Base-by-base conservation (phyloP, 2,113 vertebrate genomes). In the Gracilinanus agilis region DNA sequence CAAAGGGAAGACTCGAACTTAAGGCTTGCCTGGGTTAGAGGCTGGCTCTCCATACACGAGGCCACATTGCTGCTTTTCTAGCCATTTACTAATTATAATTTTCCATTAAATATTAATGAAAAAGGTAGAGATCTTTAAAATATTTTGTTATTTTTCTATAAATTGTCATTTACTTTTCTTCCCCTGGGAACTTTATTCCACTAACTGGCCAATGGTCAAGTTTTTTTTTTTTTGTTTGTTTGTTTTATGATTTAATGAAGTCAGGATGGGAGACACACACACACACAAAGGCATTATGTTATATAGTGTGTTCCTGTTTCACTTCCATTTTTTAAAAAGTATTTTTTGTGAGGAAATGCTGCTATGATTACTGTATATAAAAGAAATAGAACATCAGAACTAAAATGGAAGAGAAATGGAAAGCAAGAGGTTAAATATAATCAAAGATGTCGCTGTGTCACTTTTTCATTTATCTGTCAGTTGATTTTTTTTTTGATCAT, bases 301-400 rank as follows among this genome's bases (percentile, higher is more conserved):
- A 92, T 93, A 49, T 91, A 40, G 55, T 91, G 11, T 92, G 89
- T 95, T 61, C 91, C 92, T 96, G 75, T 58, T 94, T 97, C 53
- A 92, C 49, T 54, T 91, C 67, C 24, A 54, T 96, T 93, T 90
- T 93, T 93, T 88, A 90, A 83, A 83, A 90, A 90, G 49, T 95
- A 83, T 96, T 49, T 58, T 95, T 96, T n/a, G 16, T 34, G 67
- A 24, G 89, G 88, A 96, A 95, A 96, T 96, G 95, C 96, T 97
- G 27, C 92, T 97, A 88, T 95, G 97, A 1, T 95, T 88, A 49
- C 3, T 93, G 56, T 96, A 96, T 96, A 58, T 95, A 44, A 96
- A 94, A 92, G 94, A 92, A 96, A 93, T 53, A 90, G 67, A 94
- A 89, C 94, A 93, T 90, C 55, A 93, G 55, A 93, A 88, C 83